A percentile compares a stretch with the other conserved stretches of the same genome.
Evolutionary conservation across 2,888 invertebrate species (phyloP).

Genomic region (Lordiphosa andalusiaca): DNA sequence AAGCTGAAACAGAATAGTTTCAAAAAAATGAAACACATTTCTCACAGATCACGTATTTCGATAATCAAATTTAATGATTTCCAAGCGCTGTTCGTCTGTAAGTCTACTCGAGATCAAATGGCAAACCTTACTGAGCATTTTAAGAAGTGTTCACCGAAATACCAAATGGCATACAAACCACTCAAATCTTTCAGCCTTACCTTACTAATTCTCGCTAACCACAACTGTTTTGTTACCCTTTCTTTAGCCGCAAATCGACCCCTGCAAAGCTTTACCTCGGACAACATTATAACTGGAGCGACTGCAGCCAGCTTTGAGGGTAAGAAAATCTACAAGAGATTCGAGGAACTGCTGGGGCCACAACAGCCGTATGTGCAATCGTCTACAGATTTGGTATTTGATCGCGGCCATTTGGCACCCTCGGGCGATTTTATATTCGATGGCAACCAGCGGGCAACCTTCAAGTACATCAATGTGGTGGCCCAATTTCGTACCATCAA

Average conservation of each 20-base stretch:
- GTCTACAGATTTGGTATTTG: constrained; percentile 40
- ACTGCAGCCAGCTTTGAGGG: constrained; percentile 30
- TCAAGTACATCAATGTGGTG: constrained; percentile 81
- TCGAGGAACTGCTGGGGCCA: constrained; percentile 27
- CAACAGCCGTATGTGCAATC: constrained; percentile 25
- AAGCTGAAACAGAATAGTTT: too few species aligned
- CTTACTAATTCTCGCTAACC: not conserved
- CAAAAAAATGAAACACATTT: too few species aligned
- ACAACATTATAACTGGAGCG: constrained; percentile 28
- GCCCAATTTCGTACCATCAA: constrained; percentile 82
- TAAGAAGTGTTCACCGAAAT: too few species aligned
- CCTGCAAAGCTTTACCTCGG: constrained; percentile 27
- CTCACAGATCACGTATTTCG: too few species aligned
- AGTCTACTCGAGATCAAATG: too few species aligned
- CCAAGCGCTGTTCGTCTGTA: too few species aligned
- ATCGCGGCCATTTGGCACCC: constrained; percentile 81
- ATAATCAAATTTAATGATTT: too few species aligned
- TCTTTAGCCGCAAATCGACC: constrained; percentile 15
- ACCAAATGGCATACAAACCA: too few species aligned
- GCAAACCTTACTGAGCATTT: too few species aligned
- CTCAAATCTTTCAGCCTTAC: too few species aligned
- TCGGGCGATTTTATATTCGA: constrained; percentile 81
- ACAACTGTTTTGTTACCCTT: not conserved
- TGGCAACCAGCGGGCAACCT: constrained; percentile 80
- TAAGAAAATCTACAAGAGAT: constrained; percentile 33